Percentiles rank a stretch among this genome's conserved stretches.
phyloP scores from a whole-genome alignment of 2,113 vertebrate genomes.

The Pterocles burchelli region DNA sequence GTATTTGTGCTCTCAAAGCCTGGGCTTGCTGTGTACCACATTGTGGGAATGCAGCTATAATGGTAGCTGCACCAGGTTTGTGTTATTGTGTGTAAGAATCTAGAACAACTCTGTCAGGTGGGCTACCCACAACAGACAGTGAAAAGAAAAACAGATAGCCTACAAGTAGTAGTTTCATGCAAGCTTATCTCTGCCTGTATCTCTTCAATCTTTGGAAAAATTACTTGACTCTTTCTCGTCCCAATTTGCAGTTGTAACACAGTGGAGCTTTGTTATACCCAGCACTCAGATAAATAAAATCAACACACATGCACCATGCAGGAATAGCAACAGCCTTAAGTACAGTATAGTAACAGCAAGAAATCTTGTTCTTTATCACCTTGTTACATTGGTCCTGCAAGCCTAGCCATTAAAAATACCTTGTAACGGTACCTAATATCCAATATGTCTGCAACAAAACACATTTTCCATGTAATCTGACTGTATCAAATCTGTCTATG shows the following conservation, averaged over 20 bases:
- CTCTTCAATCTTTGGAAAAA: background rate
- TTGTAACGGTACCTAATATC: conserved; percentile 34
- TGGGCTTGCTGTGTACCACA: background rate
- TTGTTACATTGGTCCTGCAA: conserved; percentile 9
- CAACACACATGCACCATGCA: background rate
- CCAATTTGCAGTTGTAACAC: background rate
- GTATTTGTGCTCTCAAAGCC: background rate
- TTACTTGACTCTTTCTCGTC: background rate
- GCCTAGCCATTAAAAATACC: background rate
- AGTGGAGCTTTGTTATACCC: background rate
- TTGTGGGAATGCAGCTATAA: background rate
- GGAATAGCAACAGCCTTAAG: background rate
- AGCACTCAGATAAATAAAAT: background rate
- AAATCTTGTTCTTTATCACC: conserved; percentile 32
- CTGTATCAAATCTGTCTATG: background rate
- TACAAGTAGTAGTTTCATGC: background rate
- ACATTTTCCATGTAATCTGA: conserved; percentile 4
- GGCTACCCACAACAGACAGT: background rate
- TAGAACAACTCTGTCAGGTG: background rate
- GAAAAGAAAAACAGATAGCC: background rate
- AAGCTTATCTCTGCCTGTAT: background rate
- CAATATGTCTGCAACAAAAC: conserved; percentile 20
- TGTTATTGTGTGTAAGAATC: background rate
- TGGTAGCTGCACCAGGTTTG: background rate
- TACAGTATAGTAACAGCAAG: background rate